Conservation (phyloP, 2,888 invertebrate genomes). For the Sphaerophoria taeniata region DNA sequence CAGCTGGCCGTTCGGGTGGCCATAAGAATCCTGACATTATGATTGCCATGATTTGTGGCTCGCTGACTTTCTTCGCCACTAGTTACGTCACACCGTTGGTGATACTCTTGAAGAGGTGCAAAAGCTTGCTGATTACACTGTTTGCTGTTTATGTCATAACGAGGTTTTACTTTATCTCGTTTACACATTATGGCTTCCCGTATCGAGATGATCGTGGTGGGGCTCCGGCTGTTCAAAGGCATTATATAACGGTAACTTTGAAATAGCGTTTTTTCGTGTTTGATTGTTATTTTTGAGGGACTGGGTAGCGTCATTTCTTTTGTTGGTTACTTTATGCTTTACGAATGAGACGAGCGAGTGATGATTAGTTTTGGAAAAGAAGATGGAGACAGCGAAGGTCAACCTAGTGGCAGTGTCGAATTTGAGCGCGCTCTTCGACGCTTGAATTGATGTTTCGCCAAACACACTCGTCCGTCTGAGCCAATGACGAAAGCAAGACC, state of each 20-base stretch:
- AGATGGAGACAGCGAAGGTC: too few relatives aligned
- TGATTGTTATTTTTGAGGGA: too few relatives aligned
- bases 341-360: too few relatives aligned
- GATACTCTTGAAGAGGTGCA: constrained; percentile 77
- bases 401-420: too few relatives aligned
- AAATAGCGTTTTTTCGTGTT: too few relatives aligned
- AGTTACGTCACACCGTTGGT: constrained; percentile 80
- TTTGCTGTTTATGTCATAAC: constrained; percentile 77
- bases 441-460: too few relatives aligned
- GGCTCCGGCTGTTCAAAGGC: constrained; percentile 83
- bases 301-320: too few relatives aligned
- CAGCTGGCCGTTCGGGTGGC: constrained; percentile 83
- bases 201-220: constrained; percentile 83
- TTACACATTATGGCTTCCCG: constrained; percentile 84
- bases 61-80: constrained; percentile 81
- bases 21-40: constrained; percentile 83
- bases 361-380: too few relatives aligned
- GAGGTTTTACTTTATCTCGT: constrained; percentile 79
- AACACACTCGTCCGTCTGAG: too few relatives aligned
- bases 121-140: constrained; percentile 76
- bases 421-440: too few relatives aligned
- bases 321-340: too few relatives aligned
- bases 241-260: constrained; percentile 83
- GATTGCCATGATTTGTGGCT: constrained; percentile 81
- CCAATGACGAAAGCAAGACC: too few relatives aligned